Evolutionary conservation across 1,140 invertebrate genomes (phyloP).

Genomic region (Andrena cerasifolii): DNA sequence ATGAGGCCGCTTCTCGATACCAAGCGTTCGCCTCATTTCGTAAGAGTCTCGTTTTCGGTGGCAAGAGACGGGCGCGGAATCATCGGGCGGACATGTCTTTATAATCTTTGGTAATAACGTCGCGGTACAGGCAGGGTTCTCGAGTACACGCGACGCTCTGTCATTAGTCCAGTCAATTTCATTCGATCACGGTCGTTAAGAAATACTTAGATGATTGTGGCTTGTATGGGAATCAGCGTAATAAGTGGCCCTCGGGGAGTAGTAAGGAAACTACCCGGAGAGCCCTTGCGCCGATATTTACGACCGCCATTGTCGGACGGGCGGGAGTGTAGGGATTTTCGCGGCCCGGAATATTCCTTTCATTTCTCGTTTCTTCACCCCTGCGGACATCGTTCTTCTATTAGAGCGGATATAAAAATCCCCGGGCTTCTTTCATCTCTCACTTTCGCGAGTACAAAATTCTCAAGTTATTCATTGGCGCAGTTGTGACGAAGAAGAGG

Average conservation of each 20-base stretch:
- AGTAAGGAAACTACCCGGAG: constrained; percentile 66
- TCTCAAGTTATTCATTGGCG: no score
- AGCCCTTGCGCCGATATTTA: constrained; percentile 76
- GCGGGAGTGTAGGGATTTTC: constrained; percentile 72
- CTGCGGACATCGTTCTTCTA: constrained; percentile 20
- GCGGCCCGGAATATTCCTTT: constrained; percentile 29
- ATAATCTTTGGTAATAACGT: constrained; percentile 27
- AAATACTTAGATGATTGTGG: constrained; percentile 80
- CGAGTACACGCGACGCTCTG: constrained; percentile 10
- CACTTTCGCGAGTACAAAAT: no score
- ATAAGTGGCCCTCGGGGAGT: constrained; percentile 79
- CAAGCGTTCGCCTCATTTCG: no score
- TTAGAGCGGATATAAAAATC: no score
- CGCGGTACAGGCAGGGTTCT: not conserved
- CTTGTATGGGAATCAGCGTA: constrained; percentile 77
- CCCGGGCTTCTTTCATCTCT: no score
- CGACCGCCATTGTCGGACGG: constrained; percentile 74
- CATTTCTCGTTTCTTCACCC: not conserved
- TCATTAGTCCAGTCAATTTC: constrained; percentile 62
- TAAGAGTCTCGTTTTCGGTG: not conserved
- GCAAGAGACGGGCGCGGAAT: no score
- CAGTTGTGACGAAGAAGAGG: no score
- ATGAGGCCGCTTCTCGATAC: no score
- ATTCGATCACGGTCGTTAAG: constrained; percentile 65
- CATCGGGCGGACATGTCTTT: constrained; percentile 9